A percentile compares a stretch with the other conserved stretches of the same genome.
Evolutionary conservation across 2,113 vertebrate genomes (phyloP).

Genomic region (Channa argus): DNA sequence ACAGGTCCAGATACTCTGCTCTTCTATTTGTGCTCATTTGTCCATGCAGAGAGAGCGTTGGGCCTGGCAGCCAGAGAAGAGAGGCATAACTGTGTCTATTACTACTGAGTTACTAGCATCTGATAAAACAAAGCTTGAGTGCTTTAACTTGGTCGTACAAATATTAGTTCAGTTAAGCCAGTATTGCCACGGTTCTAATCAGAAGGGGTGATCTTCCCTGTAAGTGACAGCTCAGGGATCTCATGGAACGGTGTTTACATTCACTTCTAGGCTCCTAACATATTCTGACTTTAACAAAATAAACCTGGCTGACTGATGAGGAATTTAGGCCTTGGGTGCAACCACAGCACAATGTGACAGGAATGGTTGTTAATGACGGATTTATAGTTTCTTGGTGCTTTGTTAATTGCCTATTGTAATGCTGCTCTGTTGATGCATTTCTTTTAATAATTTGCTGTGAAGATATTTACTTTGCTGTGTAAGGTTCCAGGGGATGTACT

Average conservation of each 20-base stretch:
- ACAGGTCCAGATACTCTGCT: constrained; percentile 1
- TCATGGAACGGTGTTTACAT: constrained; percentile 74
- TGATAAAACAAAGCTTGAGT: constrained; percentile 71
- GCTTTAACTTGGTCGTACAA: constrained; percentile 76
- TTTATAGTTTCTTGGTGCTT: constrained; percentile 74
- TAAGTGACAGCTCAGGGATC: constrained; percentile 72
- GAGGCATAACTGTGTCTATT: constrained; percentile 37
- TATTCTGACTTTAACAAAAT: constrained; percentile 66
- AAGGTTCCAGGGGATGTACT: constrained; percentile 44
- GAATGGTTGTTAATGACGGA: constrained; percentile 76
- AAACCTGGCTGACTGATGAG: constrained; percentile 67
- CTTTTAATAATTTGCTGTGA: constrained; percentile 70
- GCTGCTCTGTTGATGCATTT: constrained; percentile 62
- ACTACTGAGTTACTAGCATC: constrained; percentile 58
- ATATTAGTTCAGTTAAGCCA: constrained; percentile 82
- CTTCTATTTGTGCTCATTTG: constrained; percentile 16
- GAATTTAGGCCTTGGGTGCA: constrained; percentile 73
- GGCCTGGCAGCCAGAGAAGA: constrained; percentile 12
- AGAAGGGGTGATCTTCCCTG: constrained; percentile 56
- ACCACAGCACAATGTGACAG: constrained; percentile 50
- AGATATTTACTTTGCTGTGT: constrained; percentile 54
- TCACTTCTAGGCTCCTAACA: constrained; percentile 58
- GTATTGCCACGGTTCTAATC: constrained; percentile 72
- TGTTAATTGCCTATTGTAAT: constrained; percentile 79
- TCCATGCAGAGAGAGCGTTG: constrained; percentile 11